Conservation (phyloP, 2,797 vertebrate genomes). For the Sebastes nivosus region DNA sequence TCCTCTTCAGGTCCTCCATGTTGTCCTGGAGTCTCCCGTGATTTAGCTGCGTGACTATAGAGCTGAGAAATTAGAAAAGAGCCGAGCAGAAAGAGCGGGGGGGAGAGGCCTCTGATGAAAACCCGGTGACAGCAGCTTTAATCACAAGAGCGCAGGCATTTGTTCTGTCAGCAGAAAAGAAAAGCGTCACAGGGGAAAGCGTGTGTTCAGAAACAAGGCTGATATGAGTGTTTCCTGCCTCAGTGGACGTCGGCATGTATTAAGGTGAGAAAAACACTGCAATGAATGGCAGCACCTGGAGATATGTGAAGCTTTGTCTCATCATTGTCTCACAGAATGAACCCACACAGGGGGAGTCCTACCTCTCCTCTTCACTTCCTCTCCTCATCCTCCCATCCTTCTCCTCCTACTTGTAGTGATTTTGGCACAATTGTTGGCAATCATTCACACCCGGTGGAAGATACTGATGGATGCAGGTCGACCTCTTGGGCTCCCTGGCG, state of each 20-base stretch:
- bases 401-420: background rate
- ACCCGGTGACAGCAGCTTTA: constrained; percentile 61
- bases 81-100: background rate
- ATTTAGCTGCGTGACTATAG: constrained; percentile 26
- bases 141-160: constrained; percentile 55
- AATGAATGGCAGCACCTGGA: background rate
- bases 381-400: background rate
- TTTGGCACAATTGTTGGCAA: constrained; percentile 23
- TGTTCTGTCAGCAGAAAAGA: constrained; percentile 65
- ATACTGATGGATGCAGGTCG: constrained; percentile 33
- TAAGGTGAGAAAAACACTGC: constrained; percentile 1
- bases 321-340: constrained; percentile 1
- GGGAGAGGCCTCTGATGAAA: constrained; percentile 17
- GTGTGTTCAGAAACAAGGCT: constrained; percentile 18
- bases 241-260: background rate
- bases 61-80: constrained; percentile 27
- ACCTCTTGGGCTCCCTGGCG: constrained; percentile 9
- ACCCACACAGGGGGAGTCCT: background rate
- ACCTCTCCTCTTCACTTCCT: background rate
- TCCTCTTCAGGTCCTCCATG: constrained; percentile 2
- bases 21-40: constrained; percentile 14
- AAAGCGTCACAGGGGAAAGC: constrained; percentile 15
- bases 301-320: constrained; percentile 4
- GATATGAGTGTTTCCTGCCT: constrained; percentile 6
- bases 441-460: constrained; percentile 27